Conservation (phyloP, 2,113 vertebrate species). For the Semnornis frantzii region DNA sequence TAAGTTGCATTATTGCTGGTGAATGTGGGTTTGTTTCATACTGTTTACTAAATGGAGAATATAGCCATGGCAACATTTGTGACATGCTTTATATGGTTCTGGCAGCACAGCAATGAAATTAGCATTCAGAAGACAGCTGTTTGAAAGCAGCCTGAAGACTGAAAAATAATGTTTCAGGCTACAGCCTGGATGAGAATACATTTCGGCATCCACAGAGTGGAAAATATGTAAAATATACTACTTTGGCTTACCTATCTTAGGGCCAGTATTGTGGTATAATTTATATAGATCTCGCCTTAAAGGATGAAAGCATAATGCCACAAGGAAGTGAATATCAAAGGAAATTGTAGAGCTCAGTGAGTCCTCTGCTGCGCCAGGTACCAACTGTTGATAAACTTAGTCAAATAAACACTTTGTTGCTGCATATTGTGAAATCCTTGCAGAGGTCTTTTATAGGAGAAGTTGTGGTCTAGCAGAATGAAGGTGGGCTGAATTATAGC, state of each 20-base stretch:
- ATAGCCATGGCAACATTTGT: constrained; percentile 1
- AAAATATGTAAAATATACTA: not conserved
- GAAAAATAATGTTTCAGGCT: not conserved
- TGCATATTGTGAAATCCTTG: not conserved
- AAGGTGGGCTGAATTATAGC: not conserved
- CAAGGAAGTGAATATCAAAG: not conserved
- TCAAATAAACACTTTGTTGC: not conserved
- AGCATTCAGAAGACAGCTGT: not conserved
- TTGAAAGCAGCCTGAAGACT: not conserved
- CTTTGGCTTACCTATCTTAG: not conserved
- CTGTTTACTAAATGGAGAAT: constrained; percentile 36
- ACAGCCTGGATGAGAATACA: not conserved
- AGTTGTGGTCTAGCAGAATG: not conserved
- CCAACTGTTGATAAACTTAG: not conserved
- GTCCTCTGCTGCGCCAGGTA: not conserved
- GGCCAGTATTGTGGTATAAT: not conserved
- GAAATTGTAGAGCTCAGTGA: not conserved
- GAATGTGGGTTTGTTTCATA: not conserved
- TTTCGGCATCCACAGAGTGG: not conserved
- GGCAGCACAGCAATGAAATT: not conserved
- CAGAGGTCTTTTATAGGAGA: not conserved
- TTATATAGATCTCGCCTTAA: not conserved
- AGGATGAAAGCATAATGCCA: not conserved
- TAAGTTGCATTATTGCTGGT: not conserved
- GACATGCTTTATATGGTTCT: not conserved